Evolutionary conservation across 2,113 vertebrate genomes (phyloP).

Genomic region (Tetrao urogallus): DNA sequence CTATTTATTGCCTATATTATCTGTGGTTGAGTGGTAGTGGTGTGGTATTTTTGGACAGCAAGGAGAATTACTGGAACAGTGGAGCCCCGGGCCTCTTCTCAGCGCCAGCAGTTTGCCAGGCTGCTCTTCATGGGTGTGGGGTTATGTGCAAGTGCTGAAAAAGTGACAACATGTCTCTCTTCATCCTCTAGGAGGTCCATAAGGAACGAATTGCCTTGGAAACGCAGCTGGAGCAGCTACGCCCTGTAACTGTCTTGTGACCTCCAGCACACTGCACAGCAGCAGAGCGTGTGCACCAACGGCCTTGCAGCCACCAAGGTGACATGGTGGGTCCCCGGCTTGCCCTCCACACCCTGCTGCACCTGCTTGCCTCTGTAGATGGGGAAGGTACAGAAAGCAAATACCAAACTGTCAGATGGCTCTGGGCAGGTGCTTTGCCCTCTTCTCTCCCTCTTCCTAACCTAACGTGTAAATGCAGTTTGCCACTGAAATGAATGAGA

Average conservation of each 20-base stretch:
- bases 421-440: constrained; percentile 1
- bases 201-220: constrained; percentile 93
- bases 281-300: background rate
- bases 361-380: constrained; percentile 8
- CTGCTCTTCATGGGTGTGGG: background rate
- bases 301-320: constrained; percentile 7
- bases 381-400: constrained; percentile 60
- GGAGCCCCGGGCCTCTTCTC: background rate
- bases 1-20: background rate
- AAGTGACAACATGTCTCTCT: background rate
- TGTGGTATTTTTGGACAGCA: background rate
- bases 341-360: background rate
- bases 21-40: background rate
- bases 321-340: background rate
- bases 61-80: background rate
- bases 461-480: constrained; percentile 49
- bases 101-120: background rate
- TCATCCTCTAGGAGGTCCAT: constrained; percentile 87
- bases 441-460: constrained; percentile 29
- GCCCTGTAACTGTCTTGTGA: constrained; percentile 90
- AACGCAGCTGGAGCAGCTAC: constrained; percentile 91
- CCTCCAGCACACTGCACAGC: background rate
- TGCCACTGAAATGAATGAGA: constrained; percentile 55
- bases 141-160: rapidly evolving
- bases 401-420: constrained; percentile 25